Evolutionary conservation across 1,140 invertebrate species (phyloP), one percentile per base, ranked within the genome.

Genomic region (Brachionus rubens): DNA sequence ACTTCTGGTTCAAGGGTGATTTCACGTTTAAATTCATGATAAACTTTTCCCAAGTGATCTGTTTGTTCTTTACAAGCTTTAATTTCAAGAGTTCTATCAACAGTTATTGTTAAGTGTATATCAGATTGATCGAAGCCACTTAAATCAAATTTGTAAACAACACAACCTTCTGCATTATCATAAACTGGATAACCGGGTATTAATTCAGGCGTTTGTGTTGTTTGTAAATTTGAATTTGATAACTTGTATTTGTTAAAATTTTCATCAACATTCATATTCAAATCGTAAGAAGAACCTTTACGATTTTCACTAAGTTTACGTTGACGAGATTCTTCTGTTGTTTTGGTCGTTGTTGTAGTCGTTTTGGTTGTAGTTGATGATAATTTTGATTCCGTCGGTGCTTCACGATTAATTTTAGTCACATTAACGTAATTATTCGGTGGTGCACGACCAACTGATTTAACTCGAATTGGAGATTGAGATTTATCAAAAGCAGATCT

Each of bases 91-190:
- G 46, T 50, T 26, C 43, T 33, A 33, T 72, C 68, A 3, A 50
- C 30, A 50, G 68, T 72, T 10, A 72, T 50, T 12, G 43, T 50
- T 2, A 72, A 26, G 6, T 72, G 68, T n/a, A 72, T 72, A 12
- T 52, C 68, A 16, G 46, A 50, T 30, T 72, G 43, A 26, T 72
- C 68, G 41, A 72, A 72, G 9, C 47, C 68, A 14, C 16, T 54
- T 21, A 72, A 47, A n/a, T 72, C 68, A 26, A 72, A 72, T 41
- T 72, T 72, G 68, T 72, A 72, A 0, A 50, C 33, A 5, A 50
- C 43, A 54, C 43, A 72, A 3, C 46, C 68, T 50, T 72, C 46
- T 16, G 0, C n/a, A 54, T 33, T 72, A 36, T 72, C 68, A 33
- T 50, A 72, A 7, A 54, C n/a, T 6, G 68, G 68, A 50, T 72